Evolutionary conservation across 2,888 invertebrate species (phyloP), one percentile per base, ranked within the genome.

Genomic region (Buathra laborator): DNA sequence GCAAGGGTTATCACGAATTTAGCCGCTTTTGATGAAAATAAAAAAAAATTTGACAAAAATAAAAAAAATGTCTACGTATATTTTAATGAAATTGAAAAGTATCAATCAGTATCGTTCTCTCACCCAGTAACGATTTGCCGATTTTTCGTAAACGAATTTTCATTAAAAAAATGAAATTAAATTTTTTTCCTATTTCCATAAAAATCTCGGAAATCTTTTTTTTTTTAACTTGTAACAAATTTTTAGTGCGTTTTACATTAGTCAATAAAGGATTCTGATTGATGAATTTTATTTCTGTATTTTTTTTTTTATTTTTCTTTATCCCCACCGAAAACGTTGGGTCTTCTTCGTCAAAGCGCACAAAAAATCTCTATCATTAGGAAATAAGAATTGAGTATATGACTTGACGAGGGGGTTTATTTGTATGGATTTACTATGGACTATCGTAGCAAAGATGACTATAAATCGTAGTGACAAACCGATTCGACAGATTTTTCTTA

Each of bases 401-500:
- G 77, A 77, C 48, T 56, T 66, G 66, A 7, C 66, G 43, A 48
- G 48, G 46, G 48, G 53, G 64, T 74, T 62, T 64, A 62, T 84
- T 79, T 77, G 64, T 84, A 71, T 75, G 62, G 51, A 70, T 82
- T 37, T 62, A 59, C 19, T 29, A 53, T 9, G 66, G 46, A 62
- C 68, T 77, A 72, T 83, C 66, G 80, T 82, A 56, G 79, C 62
- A 76, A 37, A 66, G 66, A 53, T 82, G 85, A 83, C 83, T 67
- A 83, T 85, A 85, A 85, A 85, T 85, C 85, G 79, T 83, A 59
- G 82, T 72, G 85, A 80, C 79, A 80, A 37, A 83, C 66, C 82
- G 85, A 85, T 85, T 75, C 75, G 56, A 85, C 59, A 72, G 82
- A 83, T 80, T 83, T 79, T 83, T 77, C 62, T 83, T 68, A 77